Percentiles rank a stretch among this genome's conserved stretches.
Conservation (phyloP, 2,888 invertebrate species). For the Megalurothrips usitatus region DNA sequence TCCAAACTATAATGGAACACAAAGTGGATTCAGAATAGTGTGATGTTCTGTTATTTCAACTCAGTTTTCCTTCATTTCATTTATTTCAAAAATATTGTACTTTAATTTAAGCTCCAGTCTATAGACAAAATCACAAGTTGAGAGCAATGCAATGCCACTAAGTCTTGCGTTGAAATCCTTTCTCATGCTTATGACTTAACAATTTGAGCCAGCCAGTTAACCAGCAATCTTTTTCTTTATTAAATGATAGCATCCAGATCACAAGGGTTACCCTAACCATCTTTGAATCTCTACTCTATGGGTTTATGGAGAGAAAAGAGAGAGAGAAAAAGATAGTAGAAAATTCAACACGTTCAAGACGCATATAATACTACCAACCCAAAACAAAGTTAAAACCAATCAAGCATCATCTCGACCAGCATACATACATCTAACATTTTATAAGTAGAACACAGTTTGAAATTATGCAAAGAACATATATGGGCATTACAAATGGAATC, state of each 20-base stretch:
- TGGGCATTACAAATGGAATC: conserved; percentile 32
- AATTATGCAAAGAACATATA: conserved; percentile 33
- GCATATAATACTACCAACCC: conserved; percentile 8
- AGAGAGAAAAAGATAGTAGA: conserved; percentile 26
- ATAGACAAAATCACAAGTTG: conserved; percentile 26
- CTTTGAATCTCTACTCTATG: conserved; percentile 20
- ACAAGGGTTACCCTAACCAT: conserved; percentile 24
- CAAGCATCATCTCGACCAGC: conserved; percentile 33
- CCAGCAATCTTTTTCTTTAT: conserved; percentile 1
- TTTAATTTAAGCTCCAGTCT: conserved; percentile 25
- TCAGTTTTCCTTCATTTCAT: conserved; percentile 3
- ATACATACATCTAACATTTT: conserved; percentile 31
- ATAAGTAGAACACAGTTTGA: conserved; percentile 32
- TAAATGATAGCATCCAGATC: conserved; percentile 24
- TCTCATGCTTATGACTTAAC: conserved; percentile 23
- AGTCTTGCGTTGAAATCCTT: conserved; percentile 23
- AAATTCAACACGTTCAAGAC: conserved; percentile 1
- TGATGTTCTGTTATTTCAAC: conserved; percentile 34
- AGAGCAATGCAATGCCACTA: conserved; percentile 26
- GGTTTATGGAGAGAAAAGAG: conserved; percentile 17
- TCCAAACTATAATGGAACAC: conserved; percentile 34
- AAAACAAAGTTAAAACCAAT: neutral
- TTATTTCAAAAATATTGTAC: conserved; percentile 27
- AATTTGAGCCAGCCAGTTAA: conserved; percentile 26
- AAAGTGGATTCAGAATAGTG: conserved; percentile 37